phyloP scores from a whole-genome alignment of 1,140 invertebrate species.

The Drosophila serrata region DNA sequence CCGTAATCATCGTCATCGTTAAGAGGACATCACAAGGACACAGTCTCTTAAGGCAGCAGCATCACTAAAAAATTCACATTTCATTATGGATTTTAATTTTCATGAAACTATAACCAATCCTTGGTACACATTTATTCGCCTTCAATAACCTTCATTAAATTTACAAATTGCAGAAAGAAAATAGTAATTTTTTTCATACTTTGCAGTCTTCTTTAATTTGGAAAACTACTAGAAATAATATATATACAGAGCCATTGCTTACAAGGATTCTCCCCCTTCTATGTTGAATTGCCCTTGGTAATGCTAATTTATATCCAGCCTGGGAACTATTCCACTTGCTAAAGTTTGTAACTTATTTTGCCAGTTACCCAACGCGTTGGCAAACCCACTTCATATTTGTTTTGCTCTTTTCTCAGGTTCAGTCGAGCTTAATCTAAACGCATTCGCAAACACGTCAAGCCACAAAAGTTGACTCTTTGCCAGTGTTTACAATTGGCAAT shows the following conservation, averaged over 20 bases:
- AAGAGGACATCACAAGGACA: slow-evolving; percentile 40
- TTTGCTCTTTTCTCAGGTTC: slow-evolving; percentile 34
- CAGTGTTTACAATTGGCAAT: slow-evolving; percentile 46
- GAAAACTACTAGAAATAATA: slow-evolving; percentile 1
- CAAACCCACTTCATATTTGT: slow-evolving; percentile 37
- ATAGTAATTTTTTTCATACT: no score
- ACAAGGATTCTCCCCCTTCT: slow-evolving; percentile 10
- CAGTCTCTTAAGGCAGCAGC: not conserved
- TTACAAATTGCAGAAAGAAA: not conserved
- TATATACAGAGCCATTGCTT: not conserved
- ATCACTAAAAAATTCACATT: not conserved
- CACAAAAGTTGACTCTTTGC: slow-evolving; percentile 71
- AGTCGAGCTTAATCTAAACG: slow-evolving; percentile 69
- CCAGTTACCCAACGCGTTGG: slow-evolving; percentile 29
- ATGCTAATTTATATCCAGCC: slow-evolving; percentile 47
- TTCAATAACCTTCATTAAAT: not conserved
- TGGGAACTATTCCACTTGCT: slow-evolving; percentile 45
- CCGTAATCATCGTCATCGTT: slow-evolving; percentile 14
- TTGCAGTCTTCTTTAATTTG: not conserved
- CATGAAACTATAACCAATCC: not conserved
- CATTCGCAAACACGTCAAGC: slow-evolving; percentile 67
- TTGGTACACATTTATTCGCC: not conserved
- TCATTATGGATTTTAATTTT: not conserved
- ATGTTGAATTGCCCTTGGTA: slow-evolving; percentile 41
- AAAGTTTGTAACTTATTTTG: slow-evolving; percentile 44